Conservation (phyloP, 2,888 invertebrate species). For the Lasioglossum leucozonium region DNA sequence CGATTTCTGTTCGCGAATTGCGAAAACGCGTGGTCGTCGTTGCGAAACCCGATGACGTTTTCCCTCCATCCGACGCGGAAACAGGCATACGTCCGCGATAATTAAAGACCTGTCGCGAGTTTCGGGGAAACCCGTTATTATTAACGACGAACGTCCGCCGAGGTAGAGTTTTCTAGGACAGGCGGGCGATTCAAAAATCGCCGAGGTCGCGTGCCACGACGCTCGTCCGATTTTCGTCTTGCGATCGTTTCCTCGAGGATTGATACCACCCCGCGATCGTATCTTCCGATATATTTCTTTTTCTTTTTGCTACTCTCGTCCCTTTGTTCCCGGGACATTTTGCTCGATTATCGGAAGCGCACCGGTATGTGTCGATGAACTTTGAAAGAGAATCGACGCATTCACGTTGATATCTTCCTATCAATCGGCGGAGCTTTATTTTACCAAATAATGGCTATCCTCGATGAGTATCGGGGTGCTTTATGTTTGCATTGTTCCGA, state of each 20-base stretch:
- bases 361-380: background rate
- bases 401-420: conserved; percentile 10
- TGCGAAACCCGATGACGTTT: conserved; percentile 31
- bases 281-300: too few species aligned
- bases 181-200: background rate
- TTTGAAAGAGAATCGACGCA: conserved; percentile 10
- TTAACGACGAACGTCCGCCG: conserved; percentile 15
- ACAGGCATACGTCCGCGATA: conserved; percentile 15
- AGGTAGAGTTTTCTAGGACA: background rate
- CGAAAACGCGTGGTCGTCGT: background rate
- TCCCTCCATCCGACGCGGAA: background rate
- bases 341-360: background rate
- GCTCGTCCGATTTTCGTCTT: background rate
- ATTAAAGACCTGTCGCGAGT: conserved; percentile 32
- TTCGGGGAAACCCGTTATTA: conserved; percentile 37
- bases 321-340: background rate
- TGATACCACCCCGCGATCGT: background rate
- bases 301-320: too few species aligned
- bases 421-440: conserved; percentile 11
- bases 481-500: background rate
- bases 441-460: conserved; percentile 2
- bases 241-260: background rate
- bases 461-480: conserved; percentile 3
- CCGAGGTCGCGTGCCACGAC: background rate
- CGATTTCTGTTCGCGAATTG: conserved; percentile 33